A percentile compares a stretch with the other conserved stretches of the same genome.
Conservation (phyloP, 2,888 invertebrate genomes). For the Oscheius sp. region DNA sequence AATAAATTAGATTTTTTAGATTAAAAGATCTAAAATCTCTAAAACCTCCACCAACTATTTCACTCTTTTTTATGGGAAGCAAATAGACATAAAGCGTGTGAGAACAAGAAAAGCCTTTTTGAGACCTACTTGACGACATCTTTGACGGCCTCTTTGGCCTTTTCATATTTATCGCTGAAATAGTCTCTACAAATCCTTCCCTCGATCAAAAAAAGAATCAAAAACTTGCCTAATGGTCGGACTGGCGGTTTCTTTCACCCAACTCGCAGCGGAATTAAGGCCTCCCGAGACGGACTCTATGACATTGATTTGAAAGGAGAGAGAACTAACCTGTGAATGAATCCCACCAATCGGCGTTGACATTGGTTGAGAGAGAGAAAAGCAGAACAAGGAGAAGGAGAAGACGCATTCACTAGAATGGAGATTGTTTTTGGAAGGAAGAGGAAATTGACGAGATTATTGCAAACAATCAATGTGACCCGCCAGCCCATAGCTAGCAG, state of each 20-base stretch:
- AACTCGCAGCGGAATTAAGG: conserved; percentile 43
- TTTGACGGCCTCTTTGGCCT: conserved; percentile 17
- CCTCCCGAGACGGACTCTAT: conserved; percentile 38
- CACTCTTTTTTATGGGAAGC: background rate
- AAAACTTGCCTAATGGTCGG: conserved; percentile 44
- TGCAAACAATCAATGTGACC: no score
- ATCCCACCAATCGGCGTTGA: conserved; percentile 58
- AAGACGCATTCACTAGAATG: conserved; percentile 9
- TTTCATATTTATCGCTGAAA: conserved; percentile 18
- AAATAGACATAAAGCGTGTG: background rate
- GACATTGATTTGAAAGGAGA: no score
- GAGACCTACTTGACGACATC: conserved; percentile 12
- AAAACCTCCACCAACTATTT: background rate
- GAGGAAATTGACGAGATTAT: background rate
- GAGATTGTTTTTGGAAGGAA: background rate
- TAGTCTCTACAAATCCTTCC: background rate
- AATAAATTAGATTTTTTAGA: background rate
- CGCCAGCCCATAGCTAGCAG: no score
- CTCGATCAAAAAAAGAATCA: background rate
- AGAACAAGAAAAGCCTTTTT: background rate
- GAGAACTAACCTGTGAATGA: no score
- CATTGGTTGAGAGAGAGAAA: conserved; percentile 25
- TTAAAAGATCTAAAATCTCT: background rate
- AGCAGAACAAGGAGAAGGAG: conserved; percentile 7
- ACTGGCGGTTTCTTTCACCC: conserved; percentile 55